phyloP scores from a whole-genome alignment of 1,140 invertebrate genomes.

The Drosophila nikananu region DNA sequence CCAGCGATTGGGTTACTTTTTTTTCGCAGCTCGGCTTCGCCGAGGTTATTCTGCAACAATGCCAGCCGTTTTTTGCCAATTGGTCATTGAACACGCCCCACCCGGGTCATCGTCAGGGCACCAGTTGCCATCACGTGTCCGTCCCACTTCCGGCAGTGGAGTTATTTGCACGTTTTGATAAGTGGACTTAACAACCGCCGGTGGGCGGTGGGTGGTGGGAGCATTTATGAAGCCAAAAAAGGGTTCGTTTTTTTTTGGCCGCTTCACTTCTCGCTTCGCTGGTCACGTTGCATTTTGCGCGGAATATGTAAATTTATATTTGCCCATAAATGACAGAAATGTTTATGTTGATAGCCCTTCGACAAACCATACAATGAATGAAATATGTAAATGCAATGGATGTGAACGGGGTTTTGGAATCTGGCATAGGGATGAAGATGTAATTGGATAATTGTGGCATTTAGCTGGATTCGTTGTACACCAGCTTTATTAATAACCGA shows the following conservation, averaged over 20 bases:
- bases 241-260: slow-evolving; percentile 26
- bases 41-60: slow-evolving; percentile 32
- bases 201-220: background rate
- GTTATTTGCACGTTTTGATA: slow-evolving; percentile 83
- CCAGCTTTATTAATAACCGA: background rate
- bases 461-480: too few relatives aligned
- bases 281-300: slow-evolving; percentile 17
- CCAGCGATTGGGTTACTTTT: slow-evolving; percentile 34
- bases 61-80: slow-evolving; percentile 53
- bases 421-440: background rate
- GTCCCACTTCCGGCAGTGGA: slow-evolving; percentile 57
- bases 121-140: slow-evolving; percentile 47
- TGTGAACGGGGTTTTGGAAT: background rate
- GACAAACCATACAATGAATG: slow-evolving; percentile 4
- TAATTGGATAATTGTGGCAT: slow-evolving; percentile 15
- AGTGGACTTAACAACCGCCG: slow-evolving; percentile 74
- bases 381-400: slow-evolving; percentile 22
- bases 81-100: slow-evolving; percentile 65
- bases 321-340: slow-evolving; percentile 44
- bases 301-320: slow-evolving; percentile 47
- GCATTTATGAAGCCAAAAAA: slow-evolving; percentile 14
- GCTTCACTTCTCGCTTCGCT: slow-evolving; percentile 22
- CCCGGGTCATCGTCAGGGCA: slow-evolving; percentile 56
- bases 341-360: slow-evolving; percentile 49
- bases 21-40: slow-evolving; percentile 11